These are phyloP conservation scores for Ramphastos sulfuratus DNA, from an alignment of 2,113 vertebrate species.

Conservation along the genomic window DNA sequence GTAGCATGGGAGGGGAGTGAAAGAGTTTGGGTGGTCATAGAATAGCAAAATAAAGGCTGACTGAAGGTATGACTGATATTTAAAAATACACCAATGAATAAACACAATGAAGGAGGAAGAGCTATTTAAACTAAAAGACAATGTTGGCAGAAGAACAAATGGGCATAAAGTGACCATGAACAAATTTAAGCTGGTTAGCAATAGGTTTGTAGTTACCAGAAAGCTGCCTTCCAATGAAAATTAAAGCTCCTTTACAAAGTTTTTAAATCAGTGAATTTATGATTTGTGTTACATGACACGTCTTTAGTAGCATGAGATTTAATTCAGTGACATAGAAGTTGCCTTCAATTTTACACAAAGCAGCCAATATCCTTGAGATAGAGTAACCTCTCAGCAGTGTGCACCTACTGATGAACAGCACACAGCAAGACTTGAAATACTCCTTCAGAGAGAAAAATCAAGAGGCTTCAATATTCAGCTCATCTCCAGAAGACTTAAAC, in stretches of 20 bases:
- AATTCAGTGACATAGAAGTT: background rate
- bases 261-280: background rate
- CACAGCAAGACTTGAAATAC: background rate
- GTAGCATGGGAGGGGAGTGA: background rate
- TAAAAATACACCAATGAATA: slow-evolving; percentile 62
- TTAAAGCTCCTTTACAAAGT: background rate
- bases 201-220: slow-evolving; percentile 44
- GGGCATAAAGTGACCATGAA: slow-evolving; percentile 52
- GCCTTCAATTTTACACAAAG: background rate
- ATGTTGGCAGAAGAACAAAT: slow-evolving; percentile 71
- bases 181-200: slow-evolving; percentile 29
- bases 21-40: slow-evolving; percentile 7
- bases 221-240: slow-evolving; percentile 17
- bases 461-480: background rate
- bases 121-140: slow-evolving; percentile 69
- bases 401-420: background rate
- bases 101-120: slow-evolving; percentile 64
- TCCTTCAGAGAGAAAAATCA: background rate
- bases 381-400: background rate
- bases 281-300: background rate
- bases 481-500: background rate
- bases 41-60: slow-evolving; percentile 53
- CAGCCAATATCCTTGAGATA: background rate
- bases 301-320: background rate
- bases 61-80: slow-evolving; percentile 46